Conservation (phyloP, 1,140 invertebrate genomes). For the Ceratosolen fusciceps region DNA sequence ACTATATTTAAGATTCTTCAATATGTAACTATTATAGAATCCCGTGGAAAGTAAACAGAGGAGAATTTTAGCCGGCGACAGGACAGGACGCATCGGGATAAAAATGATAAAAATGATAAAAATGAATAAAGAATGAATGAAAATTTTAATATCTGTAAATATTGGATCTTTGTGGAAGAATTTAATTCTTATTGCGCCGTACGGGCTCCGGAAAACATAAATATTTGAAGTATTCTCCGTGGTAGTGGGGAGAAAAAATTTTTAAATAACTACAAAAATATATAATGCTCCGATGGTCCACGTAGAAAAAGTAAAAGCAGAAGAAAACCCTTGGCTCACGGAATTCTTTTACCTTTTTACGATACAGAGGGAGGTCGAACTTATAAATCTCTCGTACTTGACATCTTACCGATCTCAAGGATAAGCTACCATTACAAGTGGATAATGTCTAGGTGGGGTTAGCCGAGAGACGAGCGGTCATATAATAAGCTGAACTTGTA, state of each 20-base stretch:
- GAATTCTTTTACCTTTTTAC: neutral
- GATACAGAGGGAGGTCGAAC: neutral
- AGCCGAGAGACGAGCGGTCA: neutral
- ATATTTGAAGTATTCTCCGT: neutral
- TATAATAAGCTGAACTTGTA: neutral
- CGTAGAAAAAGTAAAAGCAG: neutral
- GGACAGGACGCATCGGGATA: too few species aligned
- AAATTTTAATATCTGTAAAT: neutral
- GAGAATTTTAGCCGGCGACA: neutral
- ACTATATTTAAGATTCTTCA: neutral
- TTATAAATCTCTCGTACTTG: constrained; percentile 30
- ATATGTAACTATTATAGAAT: neutral
- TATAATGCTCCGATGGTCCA: neutral
- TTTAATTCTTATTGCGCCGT: neutral
- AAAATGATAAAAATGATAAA: too few species aligned
- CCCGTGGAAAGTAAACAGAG: neutral
- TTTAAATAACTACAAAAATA: neutral
- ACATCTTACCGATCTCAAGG: neutral
- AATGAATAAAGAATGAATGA: neutral
- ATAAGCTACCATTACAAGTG: constrained; percentile 16
- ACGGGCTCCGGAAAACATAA: neutral
- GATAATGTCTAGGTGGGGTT: constrained; percentile 24
- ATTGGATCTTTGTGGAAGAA: neutral
- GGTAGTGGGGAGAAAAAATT: neutral
- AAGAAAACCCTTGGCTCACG: neutral